Percentiles rank a stretch among this genome's conserved stretches.
These are phyloP conservation scores for Entomobrya multifasciata DNA, from an alignment of 2,888 invertebrate species.

Conservation along the genomic window DNA sequence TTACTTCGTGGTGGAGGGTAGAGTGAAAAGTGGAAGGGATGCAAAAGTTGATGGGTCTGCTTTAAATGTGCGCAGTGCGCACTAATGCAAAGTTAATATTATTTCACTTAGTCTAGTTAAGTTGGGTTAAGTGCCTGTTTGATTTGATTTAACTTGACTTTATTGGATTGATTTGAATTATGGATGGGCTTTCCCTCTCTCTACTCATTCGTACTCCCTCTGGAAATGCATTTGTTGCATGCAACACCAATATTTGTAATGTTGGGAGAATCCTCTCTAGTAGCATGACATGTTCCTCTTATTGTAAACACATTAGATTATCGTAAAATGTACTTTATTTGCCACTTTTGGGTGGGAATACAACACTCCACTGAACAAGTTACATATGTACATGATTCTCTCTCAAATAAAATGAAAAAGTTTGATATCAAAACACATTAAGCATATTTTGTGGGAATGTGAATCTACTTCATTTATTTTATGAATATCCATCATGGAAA, in stretches of 20 bases:
- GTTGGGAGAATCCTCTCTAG: conserved; percentile 3
- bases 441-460: conserved; percentile 31
- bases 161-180: conserved; percentile 67
- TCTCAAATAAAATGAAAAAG: conserved; percentile 2
- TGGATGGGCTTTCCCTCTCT: conserved; percentile 52
- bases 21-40: conserved; percentile 20
- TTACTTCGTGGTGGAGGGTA: no score
- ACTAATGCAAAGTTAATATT: conserved; percentile 68
- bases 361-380: conserved; percentile 16
- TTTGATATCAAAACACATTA: not conserved
- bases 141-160: conserved; percentile 68
- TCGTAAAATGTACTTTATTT: conserved; percentile 25
- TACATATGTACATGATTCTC: not conserved
- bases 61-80: conserved; percentile 36
- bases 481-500: conserved; percentile 31
- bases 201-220: no score
- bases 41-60: conserved; percentile 29
- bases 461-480: not conserved
- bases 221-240: conserved; percentile 53
- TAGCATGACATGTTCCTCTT: conserved; percentile 10
- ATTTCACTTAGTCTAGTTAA: conserved; percentile 54
- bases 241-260: conserved; percentile 37
- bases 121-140: conserved; percentile 66
- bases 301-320: not conserved
- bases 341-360: conserved; percentile 40